These are phyloP conservation scores for Clostera curtula DNA, from an alignment of 2,888 invertebrate species.

Conservation along the genomic window DNA sequence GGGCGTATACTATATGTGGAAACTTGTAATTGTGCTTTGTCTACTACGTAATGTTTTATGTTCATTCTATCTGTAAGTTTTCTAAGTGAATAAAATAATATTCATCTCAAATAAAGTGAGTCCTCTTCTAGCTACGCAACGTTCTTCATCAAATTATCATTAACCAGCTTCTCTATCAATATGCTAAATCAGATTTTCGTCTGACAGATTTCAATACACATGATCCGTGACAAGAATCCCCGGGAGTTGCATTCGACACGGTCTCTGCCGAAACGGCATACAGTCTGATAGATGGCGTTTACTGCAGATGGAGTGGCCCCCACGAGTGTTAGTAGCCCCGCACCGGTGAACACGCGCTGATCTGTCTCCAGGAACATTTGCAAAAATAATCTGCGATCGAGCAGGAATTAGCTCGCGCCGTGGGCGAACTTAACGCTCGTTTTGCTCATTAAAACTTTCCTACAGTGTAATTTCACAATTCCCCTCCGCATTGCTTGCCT, in stretches of 20 bases:
- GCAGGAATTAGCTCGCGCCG: conserved; percentile 11
- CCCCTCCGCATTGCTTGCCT: too few relatives aligned
- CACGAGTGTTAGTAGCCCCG: conserved; percentile 58
- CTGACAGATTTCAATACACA: conserved; percentile 31
- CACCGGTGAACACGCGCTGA: conserved; percentile 65
- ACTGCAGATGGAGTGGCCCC: conserved; percentile 63
- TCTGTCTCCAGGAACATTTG: conserved; percentile 47
- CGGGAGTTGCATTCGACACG: conserved; percentile 48
- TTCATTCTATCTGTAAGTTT: too few relatives aligned
- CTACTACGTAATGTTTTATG: too few relatives aligned
- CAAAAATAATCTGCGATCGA: conserved; percentile 24
- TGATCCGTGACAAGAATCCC: conserved; percentile 41
- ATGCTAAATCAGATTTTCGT: too few relatives aligned
- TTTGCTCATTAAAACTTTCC: conserved; percentile 5
- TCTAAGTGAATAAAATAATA: too few relatives aligned
- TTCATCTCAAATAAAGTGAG: too few relatives aligned
- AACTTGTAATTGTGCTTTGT: too few relatives aligned
- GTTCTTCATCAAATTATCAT: too few relatives aligned
- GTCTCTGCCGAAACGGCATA: conserved; percentile 48
- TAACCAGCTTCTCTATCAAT: too few relatives aligned
- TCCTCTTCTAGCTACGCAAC: too few relatives aligned
- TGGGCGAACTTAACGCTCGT: conserved; percentile 3
- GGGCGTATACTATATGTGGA: too few relatives aligned
- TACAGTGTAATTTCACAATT: too few relatives aligned
- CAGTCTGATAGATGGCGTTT: conserved; percentile 62